These are phyloP conservation scores for Eumaeus atala DNA, from an alignment of 1,140 invertebrate species.

Conservation along the genomic window DNA sequence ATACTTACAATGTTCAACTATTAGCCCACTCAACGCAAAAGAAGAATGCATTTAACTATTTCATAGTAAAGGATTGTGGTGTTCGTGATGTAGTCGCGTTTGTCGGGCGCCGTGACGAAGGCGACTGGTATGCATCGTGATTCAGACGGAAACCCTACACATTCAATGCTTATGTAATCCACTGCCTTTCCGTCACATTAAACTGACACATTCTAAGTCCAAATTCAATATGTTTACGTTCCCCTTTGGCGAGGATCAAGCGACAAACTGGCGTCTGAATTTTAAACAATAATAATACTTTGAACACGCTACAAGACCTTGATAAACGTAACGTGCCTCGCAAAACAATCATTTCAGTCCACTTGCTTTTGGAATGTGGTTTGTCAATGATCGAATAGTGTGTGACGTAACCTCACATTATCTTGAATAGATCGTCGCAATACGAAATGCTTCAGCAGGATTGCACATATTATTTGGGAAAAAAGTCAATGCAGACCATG, in stretches of 20 bases:
- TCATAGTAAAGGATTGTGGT: slow-evolving; percentile 39
- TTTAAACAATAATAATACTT: neutral
- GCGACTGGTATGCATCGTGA: slow-evolving; percentile 63
- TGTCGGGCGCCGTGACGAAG: slow-evolving; percentile 58
- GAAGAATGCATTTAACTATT: slow-evolving; percentile 16
- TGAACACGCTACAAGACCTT: slow-evolving; percentile 40
- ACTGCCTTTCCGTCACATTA: slow-evolving; percentile 47
- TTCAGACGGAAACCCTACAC: slow-evolving; percentile 68
- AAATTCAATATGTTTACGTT: slow-evolving; percentile 11
- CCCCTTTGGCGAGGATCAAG: slow-evolving; percentile 1
- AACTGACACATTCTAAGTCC: slow-evolving; percentile 19
- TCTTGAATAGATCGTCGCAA: slow-evolving; percentile 38
- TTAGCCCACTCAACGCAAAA: neutral
- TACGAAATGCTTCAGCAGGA: slow-evolving; percentile 20
- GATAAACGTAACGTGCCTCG: slow-evolving; percentile 51
- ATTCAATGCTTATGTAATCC: slow-evolving; percentile 65
- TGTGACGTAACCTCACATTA: slow-evolving; percentile 55
- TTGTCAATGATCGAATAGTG: slow-evolving; percentile 67
- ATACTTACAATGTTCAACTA: neutral
- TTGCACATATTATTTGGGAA: no score
- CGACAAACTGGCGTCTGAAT: slow-evolving; percentile 2
- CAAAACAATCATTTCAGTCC: slow-evolving; percentile 44
- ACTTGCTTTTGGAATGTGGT: slow-evolving; percentile 64
- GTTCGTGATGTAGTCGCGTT: slow-evolving; percentile 48
- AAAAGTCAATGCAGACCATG: no score